phyloP scores from a whole-genome alignment of 2,888 invertebrate species.

The Ornithoptera alexandrae region DNA sequence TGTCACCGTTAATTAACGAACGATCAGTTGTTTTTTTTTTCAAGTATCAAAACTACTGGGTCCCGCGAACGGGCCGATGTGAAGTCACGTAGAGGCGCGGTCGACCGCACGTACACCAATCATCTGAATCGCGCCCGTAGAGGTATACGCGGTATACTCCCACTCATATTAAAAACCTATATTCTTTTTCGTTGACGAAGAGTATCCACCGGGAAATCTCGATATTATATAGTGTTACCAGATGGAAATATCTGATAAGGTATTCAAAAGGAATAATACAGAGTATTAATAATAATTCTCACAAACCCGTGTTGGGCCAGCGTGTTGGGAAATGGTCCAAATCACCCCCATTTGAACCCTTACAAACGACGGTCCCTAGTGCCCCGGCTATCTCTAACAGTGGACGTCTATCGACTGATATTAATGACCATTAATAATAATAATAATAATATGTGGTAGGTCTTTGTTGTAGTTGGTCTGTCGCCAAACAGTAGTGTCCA shows the following conservation, averaged over 20 bases:
- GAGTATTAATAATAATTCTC: no score
- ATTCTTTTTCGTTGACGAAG: slow-evolving; percentile 43
- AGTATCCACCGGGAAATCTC: slow-evolving; percentile 75
- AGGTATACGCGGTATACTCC: slow-evolving; percentile 57
- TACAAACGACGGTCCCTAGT: no score
- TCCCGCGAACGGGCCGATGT: slow-evolving; percentile 41
- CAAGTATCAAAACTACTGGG: slow-evolving; percentile 56
- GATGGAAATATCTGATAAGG: slow-evolving; percentile 21
- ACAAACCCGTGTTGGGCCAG: no score
- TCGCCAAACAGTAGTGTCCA: no score
- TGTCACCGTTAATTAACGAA: slow-evolving; percentile 19
- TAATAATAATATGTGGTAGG: no score
- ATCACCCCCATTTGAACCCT: no score
- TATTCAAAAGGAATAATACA: no score
- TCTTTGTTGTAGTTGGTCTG: no score
- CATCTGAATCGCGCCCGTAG: slow-evolving; percentile 73
- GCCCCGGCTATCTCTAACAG: no score
- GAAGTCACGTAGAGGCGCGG: slow-evolving; percentile 75
- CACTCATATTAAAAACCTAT: slow-evolving; percentile 33
- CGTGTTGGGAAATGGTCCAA: no score
- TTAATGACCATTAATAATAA: no score
- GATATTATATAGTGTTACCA: slow-evolving; percentile 50
- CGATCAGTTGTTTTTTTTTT: slow-evolving; percentile 19
- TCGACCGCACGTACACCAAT: slow-evolving; percentile 75
- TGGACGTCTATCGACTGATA: no score